These are phyloP conservation scores for Emmelina monodactyla DNA, from an alignment of 2,888 invertebrate genomes.

Conservation along the genomic window DNA sequence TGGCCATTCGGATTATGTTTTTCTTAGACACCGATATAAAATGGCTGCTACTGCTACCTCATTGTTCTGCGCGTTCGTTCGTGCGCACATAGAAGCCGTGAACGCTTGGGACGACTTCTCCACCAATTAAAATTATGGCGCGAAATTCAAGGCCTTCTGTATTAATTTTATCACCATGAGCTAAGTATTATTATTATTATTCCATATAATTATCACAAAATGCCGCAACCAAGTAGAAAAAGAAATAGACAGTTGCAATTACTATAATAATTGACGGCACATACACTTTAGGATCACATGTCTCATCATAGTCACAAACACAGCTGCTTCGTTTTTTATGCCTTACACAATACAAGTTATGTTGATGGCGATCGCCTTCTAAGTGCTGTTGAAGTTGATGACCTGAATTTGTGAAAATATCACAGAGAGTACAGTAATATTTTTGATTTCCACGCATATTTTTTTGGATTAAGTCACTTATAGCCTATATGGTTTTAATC, in stretches of 20 bases:
- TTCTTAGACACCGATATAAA: conserved; percentile 67
- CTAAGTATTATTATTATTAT: neutral
- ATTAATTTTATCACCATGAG: neutral
- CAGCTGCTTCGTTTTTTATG: conserved; percentile 27
- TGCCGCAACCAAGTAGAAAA: conserved; percentile 29
- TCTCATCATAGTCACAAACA: conserved; percentile 21
- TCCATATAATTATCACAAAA: neutral
- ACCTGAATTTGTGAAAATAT: conserved; percentile 45
- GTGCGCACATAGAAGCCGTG: conserved; percentile 68
- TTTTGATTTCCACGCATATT: conserved; percentile 30
- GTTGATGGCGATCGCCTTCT: conserved; percentile 45
- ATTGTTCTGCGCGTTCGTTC: conserved; percentile 68
- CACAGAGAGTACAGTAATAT: conserved; percentile 42
- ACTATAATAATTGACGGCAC: conserved; percentile 33
- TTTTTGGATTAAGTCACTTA: conserved; percentile 10
- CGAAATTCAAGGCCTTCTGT: conserved; percentile 53
- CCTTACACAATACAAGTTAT: conserved; percentile 30
- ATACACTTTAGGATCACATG: conserved; percentile 31
- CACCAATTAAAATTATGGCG: conserved; percentile 67
- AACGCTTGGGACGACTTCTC: conserved; percentile 66
- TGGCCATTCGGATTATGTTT: conserved; percentile 68
- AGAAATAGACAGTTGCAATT: conserved; percentile 35
- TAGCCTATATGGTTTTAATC: too few species aligned
- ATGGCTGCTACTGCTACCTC: conserved; percentile 68
- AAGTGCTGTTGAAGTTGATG: conserved; percentile 52